Conservation (phyloP, 2,888 invertebrate species). For the Eristalis pertinax region DNA sequence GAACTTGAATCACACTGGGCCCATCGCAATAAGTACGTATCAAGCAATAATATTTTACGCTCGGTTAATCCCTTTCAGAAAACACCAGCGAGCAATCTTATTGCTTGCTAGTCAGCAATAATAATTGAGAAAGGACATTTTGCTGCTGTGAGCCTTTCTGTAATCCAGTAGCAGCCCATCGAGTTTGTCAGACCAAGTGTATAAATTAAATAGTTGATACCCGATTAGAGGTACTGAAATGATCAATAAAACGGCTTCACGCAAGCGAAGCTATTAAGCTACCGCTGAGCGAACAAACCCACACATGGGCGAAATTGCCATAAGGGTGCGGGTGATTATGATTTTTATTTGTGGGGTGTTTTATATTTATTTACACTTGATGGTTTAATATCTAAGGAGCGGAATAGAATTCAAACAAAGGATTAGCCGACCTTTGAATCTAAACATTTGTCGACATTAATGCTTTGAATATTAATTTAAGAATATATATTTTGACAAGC, state of each 20-base stretch:
- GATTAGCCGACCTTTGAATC: conserved; percentile 51
- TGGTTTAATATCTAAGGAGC: conserved; percentile 55
- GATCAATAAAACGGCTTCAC: conserved; percentile 71
- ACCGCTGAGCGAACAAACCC: conserved; percentile 63
- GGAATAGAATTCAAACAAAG: conserved; percentile 62
- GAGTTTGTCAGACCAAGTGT: conserved; percentile 80
- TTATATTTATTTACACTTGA: conserved; percentile 67
- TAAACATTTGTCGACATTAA: neutral
- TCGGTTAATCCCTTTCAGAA: conserved; percentile 78
- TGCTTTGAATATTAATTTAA: neutral
- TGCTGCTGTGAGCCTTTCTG: conserved; percentile 73
- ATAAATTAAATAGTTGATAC: conserved; percentile 78
- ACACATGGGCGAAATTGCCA: conserved; percentile 62
- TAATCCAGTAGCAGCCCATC: conserved; percentile 78
- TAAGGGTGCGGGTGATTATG: conserved; percentile 55
- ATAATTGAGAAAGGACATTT: conserved; percentile 73
- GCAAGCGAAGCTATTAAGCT: conserved; percentile 70
- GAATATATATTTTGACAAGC: neutral
- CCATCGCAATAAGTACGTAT: conserved; percentile 71
- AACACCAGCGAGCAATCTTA: conserved; percentile 72
- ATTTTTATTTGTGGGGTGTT: conserved; percentile 59
- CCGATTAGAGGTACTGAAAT: conserved; percentile 73
- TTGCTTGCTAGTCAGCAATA: conserved; percentile 73
- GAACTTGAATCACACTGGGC: conserved; percentile 64
- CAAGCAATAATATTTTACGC: conserved; percentile 79